Percentiles rank a stretch among this genome's conserved stretches.
Conservation (phyloP, 2,888 invertebrate species). For the Argyresthia albistria region DNA sequence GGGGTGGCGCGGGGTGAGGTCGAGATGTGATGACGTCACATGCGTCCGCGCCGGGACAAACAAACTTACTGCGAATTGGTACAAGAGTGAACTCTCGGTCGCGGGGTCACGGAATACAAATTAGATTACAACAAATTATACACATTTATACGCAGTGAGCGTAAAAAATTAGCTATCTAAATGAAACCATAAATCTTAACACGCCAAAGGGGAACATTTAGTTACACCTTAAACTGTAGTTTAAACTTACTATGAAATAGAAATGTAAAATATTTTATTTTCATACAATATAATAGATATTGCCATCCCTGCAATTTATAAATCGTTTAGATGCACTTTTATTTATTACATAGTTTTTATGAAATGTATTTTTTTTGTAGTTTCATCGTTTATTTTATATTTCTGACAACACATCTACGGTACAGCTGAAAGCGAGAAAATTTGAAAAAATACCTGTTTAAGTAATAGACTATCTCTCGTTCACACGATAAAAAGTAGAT, state of each 20-base stretch:
- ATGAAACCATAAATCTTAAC: slow-evolving; percentile 10
- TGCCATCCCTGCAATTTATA: slow-evolving; percentile 54
- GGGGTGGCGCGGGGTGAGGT: slow-evolving; percentile 38
- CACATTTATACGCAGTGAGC: slow-evolving; percentile 25
- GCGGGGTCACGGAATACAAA: background rate
- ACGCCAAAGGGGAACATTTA: slow-evolving; percentile 31
- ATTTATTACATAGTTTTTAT: slow-evolving; percentile 50
- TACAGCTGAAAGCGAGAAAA: slow-evolving; percentile 71
- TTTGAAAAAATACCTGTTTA: slow-evolving; percentile 72
- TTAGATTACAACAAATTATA: background rate
- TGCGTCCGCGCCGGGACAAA: slow-evolving; percentile 14
- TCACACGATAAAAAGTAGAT: slow-evolving; percentile 69
- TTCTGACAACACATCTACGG: slow-evolving; percentile 70
- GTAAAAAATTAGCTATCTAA: slow-evolving; percentile 6
- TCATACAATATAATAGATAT: background rate
- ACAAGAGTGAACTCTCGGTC: background rate
- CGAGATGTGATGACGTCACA: slow-evolving; percentile 40
- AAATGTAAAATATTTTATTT: slow-evolving; percentile 51
- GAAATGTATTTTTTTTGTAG: slow-evolving; percentile 64
- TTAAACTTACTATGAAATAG: slow-evolving; percentile 53
- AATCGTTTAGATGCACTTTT: slow-evolving; percentile 64
- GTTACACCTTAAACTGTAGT: slow-evolving; percentile 59
- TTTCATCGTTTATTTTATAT: slow-evolving; percentile 53
- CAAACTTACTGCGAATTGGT: slow-evolving; percentile 25
- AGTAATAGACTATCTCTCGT: slow-evolving; percentile 67